These are phyloP conservation scores for Ciona savignyi DNA, from an alignment of 23 tunicate species.

Conservation along the genomic window DNA sequence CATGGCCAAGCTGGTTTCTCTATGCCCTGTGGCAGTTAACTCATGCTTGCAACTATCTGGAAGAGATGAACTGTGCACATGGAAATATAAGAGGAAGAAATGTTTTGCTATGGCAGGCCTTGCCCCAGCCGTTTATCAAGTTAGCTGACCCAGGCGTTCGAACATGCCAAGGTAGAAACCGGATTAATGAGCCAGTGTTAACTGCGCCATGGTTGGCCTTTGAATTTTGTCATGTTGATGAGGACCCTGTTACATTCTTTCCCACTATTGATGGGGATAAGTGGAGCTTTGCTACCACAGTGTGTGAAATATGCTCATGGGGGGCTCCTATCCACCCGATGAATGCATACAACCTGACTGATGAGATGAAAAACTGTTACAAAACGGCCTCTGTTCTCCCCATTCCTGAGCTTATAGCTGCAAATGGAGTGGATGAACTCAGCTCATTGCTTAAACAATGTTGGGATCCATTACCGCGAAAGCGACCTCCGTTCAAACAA, in stretches of 20 bases:
- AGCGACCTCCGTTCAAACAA: slow-evolving; percentile 59
- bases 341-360: slow-evolving; percentile 3
- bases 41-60: slow-evolving; percentile 77
- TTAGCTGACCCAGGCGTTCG: slow-evolving; percentile 72
- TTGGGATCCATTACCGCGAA: slow-evolving; percentile 38
- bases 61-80: slow-evolving; percentile 50
- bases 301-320: slow-evolving; percentile 60
- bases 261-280: slow-evolving; percentile 54
- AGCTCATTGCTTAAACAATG: slow-evolving; percentile 21
- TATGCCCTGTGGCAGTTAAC: slow-evolving; percentile 68
- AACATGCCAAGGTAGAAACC: slow-evolving; percentile 1
- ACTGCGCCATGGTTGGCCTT: slow-evolving; percentile 84
- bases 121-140: slow-evolving; percentile 68
- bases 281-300: slow-evolving; percentile 91
- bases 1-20: slow-evolving; percentile 40
- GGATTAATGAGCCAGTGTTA: slow-evolving; percentile 36
- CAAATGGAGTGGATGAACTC: not conserved
- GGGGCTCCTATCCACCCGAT: not conserved
- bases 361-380: slow-evolving; percentile 17
- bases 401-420: slow-evolving; percentile 31
- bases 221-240: slow-evolving; percentile 53
- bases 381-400: slow-evolving; percentile 7
- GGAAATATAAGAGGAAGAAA: slow-evolving; percentile 81
- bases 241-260: not conserved
- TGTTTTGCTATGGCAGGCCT: slow-evolving; percentile 41